These are phyloP conservation scores for Tinea semifulvella DNA, from an alignment of 2,888 invertebrate species.

Conservation along the genomic window DNA sequence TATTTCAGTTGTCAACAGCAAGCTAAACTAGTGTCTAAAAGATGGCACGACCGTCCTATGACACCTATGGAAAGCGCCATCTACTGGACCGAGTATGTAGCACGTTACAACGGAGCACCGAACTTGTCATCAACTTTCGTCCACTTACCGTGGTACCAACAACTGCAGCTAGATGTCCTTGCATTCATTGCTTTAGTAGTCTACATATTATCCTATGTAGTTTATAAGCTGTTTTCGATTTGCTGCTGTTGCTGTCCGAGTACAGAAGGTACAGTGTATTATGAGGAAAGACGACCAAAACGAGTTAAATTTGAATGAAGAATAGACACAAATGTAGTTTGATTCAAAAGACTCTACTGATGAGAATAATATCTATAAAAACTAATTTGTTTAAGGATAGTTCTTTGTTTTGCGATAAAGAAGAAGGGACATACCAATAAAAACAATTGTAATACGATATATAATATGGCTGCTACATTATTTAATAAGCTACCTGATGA, in stretches of 20 bases:
- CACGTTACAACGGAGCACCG: conserved; percentile 51
- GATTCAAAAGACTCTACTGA: too few relatives aligned
- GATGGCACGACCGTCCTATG: conserved; percentile 63
- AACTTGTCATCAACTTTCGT: conserved; percentile 44
- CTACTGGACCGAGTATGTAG: conserved; percentile 68
- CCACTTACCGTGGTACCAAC: conserved; percentile 42
- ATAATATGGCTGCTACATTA: too few relatives aligned
- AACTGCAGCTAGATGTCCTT: conserved; percentile 50
- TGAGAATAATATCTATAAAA: too few relatives aligned
- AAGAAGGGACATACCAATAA: too few relatives aligned
- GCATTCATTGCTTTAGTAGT: conserved; percentile 42
- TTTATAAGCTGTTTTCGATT: conserved; percentile 40
- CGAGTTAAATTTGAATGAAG: conserved; percentile 54
- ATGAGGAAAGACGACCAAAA: conserved; percentile 39
- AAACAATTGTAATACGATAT: too few relatives aligned
- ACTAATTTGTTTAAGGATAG: too few relatives aligned
- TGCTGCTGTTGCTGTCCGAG: conserved; percentile 36
- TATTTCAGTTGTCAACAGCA: conserved; percentile 43
- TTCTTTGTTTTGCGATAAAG: too few relatives aligned
- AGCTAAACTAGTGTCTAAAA: conserved; percentile 48
- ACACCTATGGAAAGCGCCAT: conserved; percentile 62
- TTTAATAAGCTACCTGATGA: too few relatives aligned
- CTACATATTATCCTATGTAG: conserved; percentile 37
- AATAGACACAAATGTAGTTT: too few relatives aligned
- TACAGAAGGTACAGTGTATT: conserved; percentile 25